Conservation (phyloP, 2,888 invertebrate genomes). For the Serrognathus titanus region DNA sequence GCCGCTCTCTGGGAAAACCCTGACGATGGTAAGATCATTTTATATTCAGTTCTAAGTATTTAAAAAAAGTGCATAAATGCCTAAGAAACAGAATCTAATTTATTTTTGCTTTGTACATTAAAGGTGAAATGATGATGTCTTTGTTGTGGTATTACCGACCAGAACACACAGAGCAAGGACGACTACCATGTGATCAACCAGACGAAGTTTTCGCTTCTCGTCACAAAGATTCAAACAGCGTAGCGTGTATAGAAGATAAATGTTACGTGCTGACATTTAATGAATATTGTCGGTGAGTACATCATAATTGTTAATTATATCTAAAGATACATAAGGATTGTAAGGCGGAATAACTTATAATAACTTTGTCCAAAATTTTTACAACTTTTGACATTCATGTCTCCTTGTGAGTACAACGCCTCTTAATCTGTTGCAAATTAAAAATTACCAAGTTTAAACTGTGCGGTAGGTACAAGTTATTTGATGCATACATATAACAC, state of each 20-base stretch:
- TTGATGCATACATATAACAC: too few relatives aligned
- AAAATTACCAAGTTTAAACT: too few relatives aligned
- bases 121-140: slow-evolving; percentile 97
- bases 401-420: too few relatives aligned
- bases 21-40: slow-evolving; percentile 69
- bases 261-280: slow-evolving; percentile 95
- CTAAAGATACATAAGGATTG: too few relatives aligned
- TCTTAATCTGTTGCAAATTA: too few relatives aligned
- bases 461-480: too few relatives aligned
- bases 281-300: slow-evolving; percentile 88
- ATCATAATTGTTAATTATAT: too few relatives aligned
- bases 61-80: not conserved
- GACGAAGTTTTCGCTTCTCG: slow-evolving; percentile 95
- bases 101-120: slow-evolving; percentile 15
- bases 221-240: slow-evolving; percentile 92
- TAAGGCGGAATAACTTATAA: too few relatives aligned
- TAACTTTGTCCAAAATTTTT: too few relatives aligned
- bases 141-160: slow-evolving; percentile 97
- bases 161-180: slow-evolving; percentile 91
- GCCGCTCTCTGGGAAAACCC: slow-evolving; percentile 94
- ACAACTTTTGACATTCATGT: too few relatives aligned
- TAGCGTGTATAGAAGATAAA: slow-evolving; percentile 96
- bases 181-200: slow-evolving; percentile 72
- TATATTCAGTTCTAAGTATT: slow-evolving; percentile 9
- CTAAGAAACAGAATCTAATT: not conserved